These are phyloP conservation scores for Leptodactylus fuscus DNA, from an alignment of 2,113 vertebrate species.

Conservation along the genomic window DNA sequence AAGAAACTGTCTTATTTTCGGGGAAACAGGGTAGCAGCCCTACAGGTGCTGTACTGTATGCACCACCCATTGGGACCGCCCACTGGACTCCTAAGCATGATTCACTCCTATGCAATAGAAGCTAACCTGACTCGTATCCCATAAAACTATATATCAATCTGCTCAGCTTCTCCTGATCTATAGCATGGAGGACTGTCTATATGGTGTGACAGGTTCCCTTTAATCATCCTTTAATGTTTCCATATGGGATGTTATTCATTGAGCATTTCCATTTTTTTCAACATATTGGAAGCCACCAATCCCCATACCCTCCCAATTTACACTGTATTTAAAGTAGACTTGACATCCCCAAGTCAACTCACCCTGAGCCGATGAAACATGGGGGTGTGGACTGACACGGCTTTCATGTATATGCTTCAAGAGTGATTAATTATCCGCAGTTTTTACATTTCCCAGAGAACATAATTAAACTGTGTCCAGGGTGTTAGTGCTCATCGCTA, in stretches of 20 bases:
- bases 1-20: too few relatives aligned
- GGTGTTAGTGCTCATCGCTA: slow-evolving; percentile 45
- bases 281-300: neutral
- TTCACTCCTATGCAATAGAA: too few relatives aligned
- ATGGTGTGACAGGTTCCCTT: neutral
- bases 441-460: slow-evolving; percentile 56
- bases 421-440: slow-evolving; percentile 51
- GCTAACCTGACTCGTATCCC: too few relatives aligned
- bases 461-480: slow-evolving; percentile 56
- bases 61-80: too few relatives aligned
- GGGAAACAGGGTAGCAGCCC: too few relatives aligned
- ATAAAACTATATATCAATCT: too few relatives aligned
- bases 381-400: neutral
- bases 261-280: neutral
- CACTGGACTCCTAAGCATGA: too few relatives aligned
- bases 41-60: too few relatives aligned
- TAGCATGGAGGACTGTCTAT: too few relatives aligned
- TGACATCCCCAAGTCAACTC: neutral
- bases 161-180: too few relatives aligned
- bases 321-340: slow-evolving; percentile 22
- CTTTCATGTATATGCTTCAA: slow-evolving; percentile 20
- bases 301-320: neutral
- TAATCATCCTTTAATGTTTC: neutral
- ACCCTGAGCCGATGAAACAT: neutral
- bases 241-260: neutral